Conservation (phyloP, 2,888 invertebrate genomes). For the Eristalis arbustorum region DNA sequence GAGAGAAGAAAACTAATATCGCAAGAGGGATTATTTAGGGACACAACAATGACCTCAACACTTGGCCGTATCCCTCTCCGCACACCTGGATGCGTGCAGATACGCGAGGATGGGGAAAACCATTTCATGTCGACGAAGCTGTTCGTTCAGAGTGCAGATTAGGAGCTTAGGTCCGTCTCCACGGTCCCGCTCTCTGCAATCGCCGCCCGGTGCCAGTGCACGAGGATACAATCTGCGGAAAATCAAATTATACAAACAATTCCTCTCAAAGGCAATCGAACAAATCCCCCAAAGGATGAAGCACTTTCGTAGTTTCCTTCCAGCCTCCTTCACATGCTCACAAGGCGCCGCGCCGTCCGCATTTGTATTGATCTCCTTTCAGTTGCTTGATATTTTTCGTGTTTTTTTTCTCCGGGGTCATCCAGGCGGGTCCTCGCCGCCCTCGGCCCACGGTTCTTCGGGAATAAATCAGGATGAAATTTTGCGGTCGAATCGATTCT, state of each 20-base stretch:
- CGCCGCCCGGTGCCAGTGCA: not conserved
- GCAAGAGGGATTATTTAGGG: slow-evolving; percentile 51
- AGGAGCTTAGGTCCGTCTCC: slow-evolving; percentile 7
- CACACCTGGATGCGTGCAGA: not conserved
- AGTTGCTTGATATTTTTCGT: not conserved
- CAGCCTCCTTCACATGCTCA: not conserved
- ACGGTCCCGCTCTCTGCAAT: not conserved
- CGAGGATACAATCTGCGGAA: slow-evolving; percentile 8
- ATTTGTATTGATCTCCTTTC: not conserved
- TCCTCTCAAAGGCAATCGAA: slow-evolving; percentile 46
- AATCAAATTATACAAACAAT: slow-evolving; percentile 57
- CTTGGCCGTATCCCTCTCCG: slow-evolving; percentile 12
- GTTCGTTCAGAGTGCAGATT: slow-evolving; percentile 27
- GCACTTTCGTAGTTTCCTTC: slow-evolving; percentile 33
- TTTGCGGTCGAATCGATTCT: slow-evolving; percentile 45
- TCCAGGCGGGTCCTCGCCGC: not conserved
- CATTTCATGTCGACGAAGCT: slow-evolving; percentile 22
- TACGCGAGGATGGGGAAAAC: not conserved
- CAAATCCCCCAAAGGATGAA: slow-evolving; percentile 41
- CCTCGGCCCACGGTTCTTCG: not conserved
- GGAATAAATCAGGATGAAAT: slow-evolving; percentile 33
- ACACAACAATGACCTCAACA: slow-evolving; percentile 45
- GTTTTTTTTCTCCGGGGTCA: not conserved
- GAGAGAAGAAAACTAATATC: slow-evolving; percentile 51
- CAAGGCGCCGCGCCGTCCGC: not conserved